phyloP scores from a whole-genome alignment of 2,888 invertebrate genomes.

The Neoaliturus tenellus region DNA sequence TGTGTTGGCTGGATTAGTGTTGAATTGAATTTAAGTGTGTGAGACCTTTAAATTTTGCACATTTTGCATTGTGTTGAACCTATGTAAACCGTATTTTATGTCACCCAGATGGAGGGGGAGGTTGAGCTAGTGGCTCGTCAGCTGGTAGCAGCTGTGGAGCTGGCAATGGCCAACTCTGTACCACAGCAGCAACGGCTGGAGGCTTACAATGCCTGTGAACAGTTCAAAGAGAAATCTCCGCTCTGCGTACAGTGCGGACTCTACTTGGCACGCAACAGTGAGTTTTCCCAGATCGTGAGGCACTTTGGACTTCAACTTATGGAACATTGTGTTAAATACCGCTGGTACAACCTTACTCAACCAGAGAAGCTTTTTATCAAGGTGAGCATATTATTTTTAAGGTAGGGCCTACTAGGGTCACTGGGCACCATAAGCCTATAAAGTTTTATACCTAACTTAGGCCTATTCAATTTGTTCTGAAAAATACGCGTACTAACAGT shows the following conservation, averaged over 20 bases:
- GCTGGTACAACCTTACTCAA: slow-evolving; percentile 93
- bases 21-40: too few species aligned
- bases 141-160: slow-evolving; percentile 86
- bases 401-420: too few species aligned
- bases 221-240: slow-evolving; percentile 78
- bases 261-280: slow-evolving; percentile 83
- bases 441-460: too few species aligned
- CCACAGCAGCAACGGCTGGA: slow-evolving; percentile 85
- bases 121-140: slow-evolving; percentile 63
- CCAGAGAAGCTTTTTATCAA: slow-evolving; percentile 94
- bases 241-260: slow-evolving; percentile 92
- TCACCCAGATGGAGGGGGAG: slow-evolving; percentile 62
- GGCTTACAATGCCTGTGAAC: slow-evolving; percentile 90
- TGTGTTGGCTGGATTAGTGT: too few species aligned
- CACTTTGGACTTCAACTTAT: slow-evolving; percentile 96
- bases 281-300: slow-evolving; percentile 86
- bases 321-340: slow-evolving; percentile 95
- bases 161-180: slow-evolving; percentile 88
- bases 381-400: slow-evolving; percentile 72
- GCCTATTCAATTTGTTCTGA: too few species aligned
- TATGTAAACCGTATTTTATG: too few species aligned
- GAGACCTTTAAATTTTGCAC: too few species aligned
- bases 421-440: too few species aligned
- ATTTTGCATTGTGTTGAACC: too few species aligned
- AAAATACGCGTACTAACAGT: too few species aligned